Evolutionary conservation across 2,888 invertebrate species (phyloP), one percentile per base, ranked within the genome.

Genomic region (Altica lythri): DNA sequence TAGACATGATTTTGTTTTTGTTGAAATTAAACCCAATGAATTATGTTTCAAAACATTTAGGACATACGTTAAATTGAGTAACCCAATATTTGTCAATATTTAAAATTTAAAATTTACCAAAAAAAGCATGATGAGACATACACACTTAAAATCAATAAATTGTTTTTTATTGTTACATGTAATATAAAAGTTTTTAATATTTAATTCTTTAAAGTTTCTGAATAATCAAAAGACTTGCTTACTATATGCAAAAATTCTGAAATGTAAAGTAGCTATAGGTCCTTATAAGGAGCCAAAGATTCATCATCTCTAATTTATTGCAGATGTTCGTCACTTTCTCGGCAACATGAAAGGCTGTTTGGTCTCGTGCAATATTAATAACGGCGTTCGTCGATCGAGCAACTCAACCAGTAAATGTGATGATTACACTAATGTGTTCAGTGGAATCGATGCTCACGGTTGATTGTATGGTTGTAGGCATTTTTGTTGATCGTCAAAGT

Each of bases 291-390:
- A 30, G 12, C 10, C 13, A 6, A 10, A 10, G 9, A 13, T 2
- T 8, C n/a, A n/a, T n/a, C n/a, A n/a, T 13, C 34, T 46, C 32
- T 34, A 55, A 55, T 46, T 51, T 42, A 46, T 25, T 32, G 30
- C 49, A 44, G 50, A 45, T 55, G 50, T 34, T 40, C 38, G 25
- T 37, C 13, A 27, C 25, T 27, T 32, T 43, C 50, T 55, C 55
- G 46, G 50, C 30, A 16, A 56, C 53, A 34, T 49, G 44, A 53
- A 53, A 48, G 25, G 42, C 42, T 27, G 38, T n/a, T 14, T 44
- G 38, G 13, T 49, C 52, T 58, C 54, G 49, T 58, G 51, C 57
- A 51, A 54, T 58, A 58, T 58, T 58, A 58, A 58, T 58, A 58
- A 54, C 49, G 57, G 34, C 35, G 44, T 37, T 44, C 35, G 51